These are phyloP conservation scores for Bombus polaris DNA, from an alignment of 1,140 invertebrate species.

Conservation along the genomic window DNA sequence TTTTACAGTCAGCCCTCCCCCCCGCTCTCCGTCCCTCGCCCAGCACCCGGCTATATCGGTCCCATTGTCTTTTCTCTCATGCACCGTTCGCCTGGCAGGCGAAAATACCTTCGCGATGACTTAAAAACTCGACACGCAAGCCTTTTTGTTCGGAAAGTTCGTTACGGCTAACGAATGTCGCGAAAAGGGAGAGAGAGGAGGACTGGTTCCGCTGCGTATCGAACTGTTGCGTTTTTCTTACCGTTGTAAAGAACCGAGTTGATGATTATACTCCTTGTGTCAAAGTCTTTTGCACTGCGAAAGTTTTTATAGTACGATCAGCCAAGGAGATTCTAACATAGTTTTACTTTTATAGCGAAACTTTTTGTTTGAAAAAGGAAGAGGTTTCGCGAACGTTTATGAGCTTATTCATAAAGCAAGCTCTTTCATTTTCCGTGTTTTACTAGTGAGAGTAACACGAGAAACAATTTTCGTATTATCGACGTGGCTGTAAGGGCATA, in stretches of 20 bases:
- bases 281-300: neutral
- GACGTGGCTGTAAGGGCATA: too few relatives aligned
- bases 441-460: too few relatives aligned
- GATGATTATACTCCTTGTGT: neutral
- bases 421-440: too few relatives aligned
- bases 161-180: constrained; percentile 48
- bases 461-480: too few relatives aligned
- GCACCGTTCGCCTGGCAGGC: constrained; percentile 18
- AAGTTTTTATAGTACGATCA: neutral
- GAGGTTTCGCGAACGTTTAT: neutral
- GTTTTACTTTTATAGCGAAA: neutral
- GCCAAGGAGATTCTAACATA: neutral
- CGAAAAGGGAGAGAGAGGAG: neutral
- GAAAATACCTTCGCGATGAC: constrained; percentile 41
- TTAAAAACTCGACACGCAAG: constrained; percentile 45
- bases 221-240: constrained; percentile 3
- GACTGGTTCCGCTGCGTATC: neutral
- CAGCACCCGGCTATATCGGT: constrained; percentile 34
- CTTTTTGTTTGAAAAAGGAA: neutral
- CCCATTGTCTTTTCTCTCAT: constrained; percentile 63
- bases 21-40: constrained; percentile 19
- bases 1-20: constrained; percentile 60
- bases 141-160: constrained; percentile 34
- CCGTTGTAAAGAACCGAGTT: neutral
- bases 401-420: too few relatives aligned